phyloP scores from a whole-genome alignment of 2,113 vertebrate genomes.

The Oxygymnocypris stewartii region DNA sequence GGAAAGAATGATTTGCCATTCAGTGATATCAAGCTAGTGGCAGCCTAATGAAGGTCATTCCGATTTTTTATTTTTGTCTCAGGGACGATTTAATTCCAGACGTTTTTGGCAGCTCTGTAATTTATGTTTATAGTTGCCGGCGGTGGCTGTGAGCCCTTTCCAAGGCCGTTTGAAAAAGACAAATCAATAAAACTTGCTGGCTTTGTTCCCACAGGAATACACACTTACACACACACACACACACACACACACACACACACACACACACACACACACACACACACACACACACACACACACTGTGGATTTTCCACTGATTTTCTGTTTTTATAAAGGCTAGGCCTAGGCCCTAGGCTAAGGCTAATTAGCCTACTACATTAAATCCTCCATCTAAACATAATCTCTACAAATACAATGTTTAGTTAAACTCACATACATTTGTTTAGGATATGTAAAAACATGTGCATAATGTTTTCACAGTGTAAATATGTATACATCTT shows the following conservation, averaged over 20 bases:
- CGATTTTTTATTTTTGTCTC: too few relatives aligned
- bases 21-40: neutral
- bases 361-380: neutral
- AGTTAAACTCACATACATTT: neutral
- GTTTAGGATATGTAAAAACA: neutral
- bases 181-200: neutral
- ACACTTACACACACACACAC: too few relatives aligned
- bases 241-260: too few relatives aligned
- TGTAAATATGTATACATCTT: neutral
- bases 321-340: too few relatives aligned
- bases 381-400: neutral
- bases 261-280: too few relatives aligned
- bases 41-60: neutral
- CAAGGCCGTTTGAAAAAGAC: neutral
- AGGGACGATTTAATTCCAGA: neutral
- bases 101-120: constrained; percentile 8
- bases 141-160: neutral
- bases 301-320: too few relatives aligned
- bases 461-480: neutral
- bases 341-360: neutral
- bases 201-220: neutral
- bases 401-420: neutral
- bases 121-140: neutral
- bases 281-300: neutral
- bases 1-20: neutral